Evolutionary conservation across 1,140 invertebrate genomes (phyloP).

Genomic region (Polypedilum pembai): DNA sequence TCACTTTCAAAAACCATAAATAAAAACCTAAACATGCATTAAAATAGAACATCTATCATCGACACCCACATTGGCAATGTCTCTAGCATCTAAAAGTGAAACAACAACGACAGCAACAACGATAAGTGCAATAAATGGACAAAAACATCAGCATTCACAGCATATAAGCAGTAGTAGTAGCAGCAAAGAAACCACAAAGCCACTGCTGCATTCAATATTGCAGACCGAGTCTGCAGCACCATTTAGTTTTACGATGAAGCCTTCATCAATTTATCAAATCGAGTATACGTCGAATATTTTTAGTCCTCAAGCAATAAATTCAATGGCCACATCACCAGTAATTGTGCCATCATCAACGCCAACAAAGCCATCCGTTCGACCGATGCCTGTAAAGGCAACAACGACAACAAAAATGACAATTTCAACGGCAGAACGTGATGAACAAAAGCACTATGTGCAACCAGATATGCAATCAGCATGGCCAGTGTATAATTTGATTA

Average conservation of each 20-base stretch:
- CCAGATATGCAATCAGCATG: slow-evolving; percentile 53
- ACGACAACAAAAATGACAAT: slow-evolving; percentile 44
- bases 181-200: slow-evolving; percentile 15
- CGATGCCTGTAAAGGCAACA: slow-evolving; percentile 39
- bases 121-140: background rate
- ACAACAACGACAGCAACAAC: background rate
- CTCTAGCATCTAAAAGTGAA: background rate
- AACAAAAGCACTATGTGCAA: slow-evolving; percentile 51
- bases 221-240: slow-evolving; percentile 1
- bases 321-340: slow-evolving; percentile 31
- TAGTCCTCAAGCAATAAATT: slow-evolving; percentile 21
- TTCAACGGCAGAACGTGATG: slow-evolving; percentile 43
- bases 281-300: slow-evolving; percentile 4
- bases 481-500: slow-evolving; percentile 63
- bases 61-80: too few relatives aligned
- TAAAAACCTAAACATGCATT: too few relatives aligned
- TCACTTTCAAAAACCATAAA: too few relatives aligned
- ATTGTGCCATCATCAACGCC: slow-evolving; percentile 34
- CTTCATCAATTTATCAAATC: slow-evolving; percentile 7
- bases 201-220: slow-evolving; percentile 17
- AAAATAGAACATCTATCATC: too few relatives aligned
- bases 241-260: slow-evolving; percentile 6
- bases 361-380: slow-evolving; percentile 36
- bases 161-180: background rate
- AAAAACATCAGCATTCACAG: background rate